These are phyloP conservation scores for Gasterosteus aculeatus DNA, from an alignment of 2,113 vertebrate genomes.

Conservation along the genomic window DNA sequence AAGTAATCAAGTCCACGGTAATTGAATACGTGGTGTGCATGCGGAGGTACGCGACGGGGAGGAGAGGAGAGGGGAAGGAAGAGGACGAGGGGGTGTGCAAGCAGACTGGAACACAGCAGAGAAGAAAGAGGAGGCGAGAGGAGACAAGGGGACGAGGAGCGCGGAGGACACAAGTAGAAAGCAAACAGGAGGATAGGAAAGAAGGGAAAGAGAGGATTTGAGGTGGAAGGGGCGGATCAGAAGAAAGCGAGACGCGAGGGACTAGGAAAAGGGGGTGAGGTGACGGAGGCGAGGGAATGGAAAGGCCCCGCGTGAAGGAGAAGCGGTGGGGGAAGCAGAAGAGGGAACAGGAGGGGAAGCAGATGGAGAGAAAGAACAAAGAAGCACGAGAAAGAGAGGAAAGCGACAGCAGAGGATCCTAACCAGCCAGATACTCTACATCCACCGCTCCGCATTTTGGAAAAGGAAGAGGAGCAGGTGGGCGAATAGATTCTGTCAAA, in stretches of 20 bases:
- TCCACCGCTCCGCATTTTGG: slow-evolving; percentile 46
- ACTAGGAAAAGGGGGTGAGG: neutral
- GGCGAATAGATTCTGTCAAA: slow-evolving; percentile 66
- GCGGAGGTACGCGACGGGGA: slow-evolving; percentile 4
- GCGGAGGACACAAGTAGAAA: neutral
- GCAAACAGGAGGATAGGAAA: neutral
- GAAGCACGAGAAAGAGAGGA: neutral
- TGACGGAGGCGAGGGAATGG: neutral
- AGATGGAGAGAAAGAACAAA: slow-evolving; percentile 44
- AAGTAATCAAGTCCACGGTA: slow-evolving; percentile 72
- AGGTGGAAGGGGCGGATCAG: neutral
- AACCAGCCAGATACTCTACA: slow-evolving; percentile 36
- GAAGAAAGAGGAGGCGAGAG: neutral
- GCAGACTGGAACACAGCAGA: neutral
- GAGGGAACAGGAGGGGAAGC: slow-evolving; percentile 37
- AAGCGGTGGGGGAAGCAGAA: neutral
- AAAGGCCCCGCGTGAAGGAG: neutral
- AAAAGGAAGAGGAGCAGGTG: slow-evolving; percentile 65
- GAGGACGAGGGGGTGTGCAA: too few species aligned
- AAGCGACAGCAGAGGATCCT: slow-evolving; percentile 22
- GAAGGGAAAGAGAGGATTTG: neutral
- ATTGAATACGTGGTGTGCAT: slow-evolving; percentile 77
- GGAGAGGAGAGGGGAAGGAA: neutral
- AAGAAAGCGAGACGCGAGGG: neutral
- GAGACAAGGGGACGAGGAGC: too few species aligned